phyloP scores from a whole-genome alignment of 2,113 vertebrate species.

The Hypocryptadius cinnamomeus region DNA sequence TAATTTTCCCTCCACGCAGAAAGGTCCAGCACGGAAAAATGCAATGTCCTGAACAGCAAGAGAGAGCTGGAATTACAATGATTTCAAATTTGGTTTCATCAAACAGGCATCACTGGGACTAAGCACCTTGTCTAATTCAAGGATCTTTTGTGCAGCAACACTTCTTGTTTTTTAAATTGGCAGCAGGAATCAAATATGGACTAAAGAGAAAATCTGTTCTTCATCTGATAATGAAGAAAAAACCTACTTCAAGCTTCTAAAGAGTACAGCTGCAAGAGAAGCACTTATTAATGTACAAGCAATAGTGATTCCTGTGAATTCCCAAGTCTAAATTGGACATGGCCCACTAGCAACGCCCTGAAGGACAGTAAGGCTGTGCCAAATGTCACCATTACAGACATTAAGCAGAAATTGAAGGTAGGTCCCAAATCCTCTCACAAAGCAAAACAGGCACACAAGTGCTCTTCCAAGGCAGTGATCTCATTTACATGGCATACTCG shows the following conservation, averaged over 20 bases:
- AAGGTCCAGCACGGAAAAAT: neutral
- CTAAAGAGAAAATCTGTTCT: neutral
- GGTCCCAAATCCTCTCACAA: neutral
- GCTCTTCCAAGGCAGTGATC: neutral
- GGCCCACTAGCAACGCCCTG: neutral
- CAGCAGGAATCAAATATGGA: neutral
- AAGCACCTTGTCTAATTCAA: neutral
- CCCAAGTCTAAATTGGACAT: neutral
- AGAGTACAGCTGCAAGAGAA: neutral
- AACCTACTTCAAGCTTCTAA: neutral
- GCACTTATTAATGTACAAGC: neutral
- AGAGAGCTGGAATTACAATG: neutral
- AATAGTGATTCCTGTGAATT: neutral
- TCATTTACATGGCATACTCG: neutral
- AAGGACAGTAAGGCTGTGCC: neutral
- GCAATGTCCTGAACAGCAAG: neutral
- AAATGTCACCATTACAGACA: neutral
- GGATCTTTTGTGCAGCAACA: neutral
- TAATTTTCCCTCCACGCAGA: neutral
- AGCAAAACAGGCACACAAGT: neutral
- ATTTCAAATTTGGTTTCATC: neutral
- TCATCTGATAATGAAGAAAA: neutral
- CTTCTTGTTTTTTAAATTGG: neutral
- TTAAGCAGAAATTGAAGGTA: neutral
- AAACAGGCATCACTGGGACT: neutral